Base-by-base conservation (phyloP, 2,797 vertebrate genomes). In the Sebastes kiyomatsui region DNA sequence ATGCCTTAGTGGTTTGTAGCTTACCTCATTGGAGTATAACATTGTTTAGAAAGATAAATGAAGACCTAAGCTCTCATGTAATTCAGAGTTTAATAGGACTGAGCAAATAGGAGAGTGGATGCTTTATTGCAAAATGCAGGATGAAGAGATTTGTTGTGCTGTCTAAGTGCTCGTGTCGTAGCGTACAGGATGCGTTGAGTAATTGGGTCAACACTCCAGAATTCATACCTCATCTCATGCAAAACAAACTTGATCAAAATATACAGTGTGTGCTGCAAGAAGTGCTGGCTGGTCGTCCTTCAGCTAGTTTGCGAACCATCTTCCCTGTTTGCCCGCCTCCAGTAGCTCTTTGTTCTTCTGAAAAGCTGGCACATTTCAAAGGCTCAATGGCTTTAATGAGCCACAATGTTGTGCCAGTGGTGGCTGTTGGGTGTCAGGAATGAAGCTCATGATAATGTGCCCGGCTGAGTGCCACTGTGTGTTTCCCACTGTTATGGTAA, bases 331-430 rank as follows among this genome's bases (percentile, higher is more conserved):
- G 42, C 72, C 62, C 81, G 64, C 84, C 76, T 90, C 86, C 74
- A 78, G 92, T 89, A 82, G 85, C 55, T 81, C 87, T 90, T 91
- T 91, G 90, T 90, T 86, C 67, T 64, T 71, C 52, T 76, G 64
- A 71, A 67, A 81, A 82, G 87, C 86, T 90, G 93, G 86, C 86
- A 83, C 84, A 88, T 95, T 95, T 91, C 85, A 92, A 90, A 94
- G 88, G 81, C 90, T 89, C 86, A 67, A 52, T 86, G 87, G 88
- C 91, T 94, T 93, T 94, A 95, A 94, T 94, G 95, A 96, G 90
- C 80, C 85, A 60, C 85, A 23, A 33, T 88, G 82, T 92, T 90
- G 84, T 89, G 85, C 91, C 87, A 88, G 80, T 77, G 66, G 81
- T 92, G 90, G 89, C 83, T 87, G 89, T 82, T 88, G 85, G 88